Conservation (phyloP, 1,140 invertebrate genomes). For the Drosophila virilis region DNA sequence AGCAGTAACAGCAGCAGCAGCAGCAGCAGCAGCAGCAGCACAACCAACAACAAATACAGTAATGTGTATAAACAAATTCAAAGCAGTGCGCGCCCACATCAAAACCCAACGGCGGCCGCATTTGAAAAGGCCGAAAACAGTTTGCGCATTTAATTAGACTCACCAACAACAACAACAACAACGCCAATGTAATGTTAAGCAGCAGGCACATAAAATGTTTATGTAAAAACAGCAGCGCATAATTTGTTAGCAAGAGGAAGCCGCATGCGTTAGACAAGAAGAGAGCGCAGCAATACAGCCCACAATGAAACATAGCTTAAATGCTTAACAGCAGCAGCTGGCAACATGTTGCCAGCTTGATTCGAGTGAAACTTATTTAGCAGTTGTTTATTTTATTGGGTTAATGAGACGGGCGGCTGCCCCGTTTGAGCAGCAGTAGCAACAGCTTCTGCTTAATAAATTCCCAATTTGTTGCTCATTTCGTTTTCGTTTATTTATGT, state of each 20-base stretch:
- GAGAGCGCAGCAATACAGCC: not conserved
- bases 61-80: constrained; percentile 75
- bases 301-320: constrained; percentile 14
- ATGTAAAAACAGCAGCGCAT: constrained; percentile 63
- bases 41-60: constrained; percentile 28
- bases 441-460: constrained; percentile 35
- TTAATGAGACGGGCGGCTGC: constrained; percentile 31
- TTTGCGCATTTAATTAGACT: constrained; percentile 72
- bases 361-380: constrained; percentile 24
- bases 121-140: constrained; percentile 49
- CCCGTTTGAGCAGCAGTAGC: not conserved
- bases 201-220: constrained; percentile 61
- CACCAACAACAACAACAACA: constrained; percentile 36
- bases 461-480: constrained; percentile 53
- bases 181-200: constrained; percentile 46
- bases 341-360: constrained; percentile 22
- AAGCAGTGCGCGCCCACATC: constrained; percentile 74
- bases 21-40: constrained; percentile 27
- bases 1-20: constrained; percentile 25
- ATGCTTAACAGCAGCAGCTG: constrained; percentile 37
- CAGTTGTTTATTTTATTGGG: constrained; percentile 41
- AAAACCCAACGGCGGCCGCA: constrained; percentile 46
- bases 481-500: constrained; percentile 59
- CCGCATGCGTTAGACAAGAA: constrained; percentile 31
- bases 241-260: constrained; percentile 69